Base-by-base conservation (phyloP, 2,797 vertebrate species). In the Champsocephalus gunnari region DNA sequence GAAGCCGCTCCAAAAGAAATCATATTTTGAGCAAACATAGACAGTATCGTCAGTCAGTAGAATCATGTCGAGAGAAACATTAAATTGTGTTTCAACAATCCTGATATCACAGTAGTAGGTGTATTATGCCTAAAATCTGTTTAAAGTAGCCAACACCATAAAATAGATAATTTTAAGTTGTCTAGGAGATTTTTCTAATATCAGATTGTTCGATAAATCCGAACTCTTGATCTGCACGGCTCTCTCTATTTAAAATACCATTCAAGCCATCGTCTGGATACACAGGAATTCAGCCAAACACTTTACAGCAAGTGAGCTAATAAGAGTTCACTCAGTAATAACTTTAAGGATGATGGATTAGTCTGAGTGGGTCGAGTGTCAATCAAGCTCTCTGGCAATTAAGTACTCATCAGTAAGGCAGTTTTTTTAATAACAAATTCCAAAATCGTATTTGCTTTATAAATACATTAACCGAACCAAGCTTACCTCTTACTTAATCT, bases 11-110 rank as follows among this genome's bases (percentile, higher is more conserved):
- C 60, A 67, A 49, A 73, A 43, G 59, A 24, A 14, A n/a, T 7
- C 3, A 54, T 28, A 60, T 66, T 69, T 66, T 63, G 28, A 28
- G 56, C 17, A 64, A 21, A 79, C 48, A 70, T 60, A 73, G 64
- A 41, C 64, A 24, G 28, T 21, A 54, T 3, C 24, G 47, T 69
- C n/a, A 75, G 19, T 57, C 28, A 61, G 50, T 47, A 5, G 5
- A 28, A 28, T 5, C 24, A 55, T 17, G 32, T 51, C 47, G 10
- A 64, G 19, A 41, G 9, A 43, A 47, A 19, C 28, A 56, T 47
- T 21, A 24, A 41, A 57, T 38, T 8, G 17, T 14, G 53, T 47
- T 56, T 43, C 24, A 56, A 17, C 41, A 28, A 28, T n/a, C 56
- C 65, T 49, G 12, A 21, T 6, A 45, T 54, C 41, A 53, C 24